phyloP scores from a whole-genome alignment of 2,888 invertebrate species.

The Mycalesis mineus region DNA sequence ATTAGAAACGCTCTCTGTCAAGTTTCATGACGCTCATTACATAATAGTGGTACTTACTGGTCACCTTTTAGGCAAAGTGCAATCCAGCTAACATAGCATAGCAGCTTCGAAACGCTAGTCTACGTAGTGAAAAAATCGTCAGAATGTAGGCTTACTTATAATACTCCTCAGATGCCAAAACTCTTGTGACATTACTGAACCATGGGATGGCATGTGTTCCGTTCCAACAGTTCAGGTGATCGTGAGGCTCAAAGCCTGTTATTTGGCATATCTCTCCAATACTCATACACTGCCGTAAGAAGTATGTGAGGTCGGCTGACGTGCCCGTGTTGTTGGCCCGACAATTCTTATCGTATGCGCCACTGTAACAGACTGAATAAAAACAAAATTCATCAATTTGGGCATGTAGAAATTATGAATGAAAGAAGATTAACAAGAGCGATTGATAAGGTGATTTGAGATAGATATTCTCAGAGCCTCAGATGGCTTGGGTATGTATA shows the following conservation, averaged over 20 bases:
- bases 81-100: too few species aligned
- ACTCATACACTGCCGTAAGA: constrained; percentile 65
- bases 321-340: constrained; percentile 52
- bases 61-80: too few species aligned
- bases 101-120: too few species aligned
- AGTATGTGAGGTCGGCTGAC: constrained; percentile 69
- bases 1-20: too few species aligned
- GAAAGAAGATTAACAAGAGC: too few species aligned
- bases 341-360: constrained; percentile 78
- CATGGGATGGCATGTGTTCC: constrained; percentile 55
- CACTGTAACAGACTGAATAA: constrained; percentile 81
- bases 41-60: too few species aligned
- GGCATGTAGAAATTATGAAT: too few species aligned
- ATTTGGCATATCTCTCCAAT: constrained; percentile 71
- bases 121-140: too few species aligned
- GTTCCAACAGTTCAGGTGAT: constrained; percentile 68
- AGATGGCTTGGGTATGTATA: too few species aligned
- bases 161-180: constrained; percentile 82
- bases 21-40: too few species aligned
- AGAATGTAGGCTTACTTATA: constrained; percentile 75
- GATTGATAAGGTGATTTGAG: too few species aligned
- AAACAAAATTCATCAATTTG: neutral
- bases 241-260: constrained; percentile 54
- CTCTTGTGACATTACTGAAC: constrained; percentile 72
- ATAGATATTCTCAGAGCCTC: too few species aligned